Evolutionary conservation across 2,888 invertebrate genomes (phyloP), one percentile per base, ranked within the genome.

Genomic region (Pachydiplax longipennis): DNA sequence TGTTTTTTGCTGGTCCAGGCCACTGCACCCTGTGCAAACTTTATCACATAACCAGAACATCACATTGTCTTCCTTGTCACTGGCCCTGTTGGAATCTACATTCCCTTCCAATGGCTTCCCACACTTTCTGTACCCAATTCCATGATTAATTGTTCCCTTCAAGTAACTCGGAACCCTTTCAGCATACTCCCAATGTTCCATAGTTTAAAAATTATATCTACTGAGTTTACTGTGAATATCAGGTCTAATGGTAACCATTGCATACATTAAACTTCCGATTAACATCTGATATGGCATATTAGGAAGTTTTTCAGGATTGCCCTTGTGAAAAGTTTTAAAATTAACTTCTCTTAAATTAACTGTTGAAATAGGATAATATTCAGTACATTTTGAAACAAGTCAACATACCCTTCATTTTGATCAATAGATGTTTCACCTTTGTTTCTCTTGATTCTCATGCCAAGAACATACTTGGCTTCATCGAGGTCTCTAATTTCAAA

Each of bases 261-360:
- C 35, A 81, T 81, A 81, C 81, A 81, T 81, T 37, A 81, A 81
- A 81, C 81, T 81, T 81, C 81, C 35, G 35, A 81, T 81, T 35
- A 90, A 81, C 37, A 81, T 40, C 35, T 81, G 81, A 35, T 81
- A 81, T 81, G 81, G 81, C 15, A 81, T 40, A 37, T 31, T 37
- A 1, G 81, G 81, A 81, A 81, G 37, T 81, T 81, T 81, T 81
- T 35, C 81, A 37, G 37, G 81, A 81, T 81, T 15, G 35, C 37
- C 37, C 22, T 37, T 81, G 2, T 12, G 13, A 1, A 35, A 81
- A 35, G n/a, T n/a, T n/a, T 35, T 81, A 6, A 37, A 37, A 81
- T 22, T 40, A n/a, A 2, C 81, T 37, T 81, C 81, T 81, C 25
- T 40, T 18, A 35, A 40, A n/a, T n/a, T n/a, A n/a, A n/a, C n/a